phyloP scores from a whole-genome alignment of 2,888 invertebrate species.

The Salpingus planirostris region DNA sequence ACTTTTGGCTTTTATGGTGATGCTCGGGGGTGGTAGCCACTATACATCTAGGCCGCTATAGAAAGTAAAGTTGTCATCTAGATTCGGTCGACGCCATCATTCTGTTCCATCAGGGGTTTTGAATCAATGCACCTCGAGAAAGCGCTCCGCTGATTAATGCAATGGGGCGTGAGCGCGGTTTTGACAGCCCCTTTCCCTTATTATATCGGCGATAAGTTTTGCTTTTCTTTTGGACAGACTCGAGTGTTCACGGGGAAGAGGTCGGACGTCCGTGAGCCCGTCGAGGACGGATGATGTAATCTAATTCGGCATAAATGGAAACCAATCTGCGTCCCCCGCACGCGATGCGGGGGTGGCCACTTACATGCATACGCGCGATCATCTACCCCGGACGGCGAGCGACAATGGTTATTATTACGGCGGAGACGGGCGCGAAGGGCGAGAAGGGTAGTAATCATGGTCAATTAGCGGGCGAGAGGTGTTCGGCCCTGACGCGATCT shows the following conservation, averaged over 20 bases:
- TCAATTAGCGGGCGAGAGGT: constrained; percentile 34
- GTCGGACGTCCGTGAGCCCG: constrained; percentile 16
- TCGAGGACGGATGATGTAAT: no score
- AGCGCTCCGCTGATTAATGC: background rate
- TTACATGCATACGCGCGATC: no score
- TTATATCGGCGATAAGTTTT: no score
- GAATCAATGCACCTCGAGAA: background rate
- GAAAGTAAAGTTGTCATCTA: no score
- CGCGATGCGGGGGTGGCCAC: no score
- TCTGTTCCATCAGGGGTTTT: no score
- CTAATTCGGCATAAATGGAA: constrained; percentile 32
- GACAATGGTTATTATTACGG: constrained; percentile 29
- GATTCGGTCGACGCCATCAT: no score
- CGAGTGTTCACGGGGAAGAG: constrained; percentile 14
- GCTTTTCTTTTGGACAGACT: constrained; percentile 13
- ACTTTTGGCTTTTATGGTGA: no score
- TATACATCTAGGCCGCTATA: no score
- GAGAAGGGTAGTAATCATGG: constrained; percentile 32
- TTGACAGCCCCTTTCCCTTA: no score
- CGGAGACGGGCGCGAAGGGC: constrained; percentile 18
- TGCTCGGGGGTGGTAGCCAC: no score
- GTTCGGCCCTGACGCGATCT: constrained; percentile 33
- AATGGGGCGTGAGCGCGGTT: constrained; percentile 1
- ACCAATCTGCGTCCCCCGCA: constrained; percentile 32
- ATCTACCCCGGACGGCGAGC: no score